A percentile compares a stretch with the other conserved stretches of the same genome.
Conservation (phyloP, 2,797 vertebrate species). For the Ambastaia sidthimunki region DNA sequence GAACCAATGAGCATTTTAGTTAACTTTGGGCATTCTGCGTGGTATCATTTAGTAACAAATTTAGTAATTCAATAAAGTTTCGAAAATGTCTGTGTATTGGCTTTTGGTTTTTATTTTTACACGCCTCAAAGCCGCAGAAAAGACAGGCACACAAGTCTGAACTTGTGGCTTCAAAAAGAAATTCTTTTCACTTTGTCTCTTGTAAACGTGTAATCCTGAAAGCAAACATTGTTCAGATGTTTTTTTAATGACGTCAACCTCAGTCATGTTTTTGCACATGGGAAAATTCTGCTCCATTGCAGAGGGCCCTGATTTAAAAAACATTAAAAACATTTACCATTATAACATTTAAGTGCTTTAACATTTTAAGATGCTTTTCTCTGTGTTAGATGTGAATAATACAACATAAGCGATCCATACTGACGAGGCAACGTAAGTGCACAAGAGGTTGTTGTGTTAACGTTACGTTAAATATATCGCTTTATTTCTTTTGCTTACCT, state of each 20-base stretch:
- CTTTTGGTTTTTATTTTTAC: not conserved
- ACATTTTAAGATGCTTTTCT: too few species aligned
- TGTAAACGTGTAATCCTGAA: slow-evolving; percentile 23
- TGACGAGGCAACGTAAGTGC: not conserved
- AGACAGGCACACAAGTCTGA: slow-evolving; percentile 16
- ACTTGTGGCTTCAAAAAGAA: slow-evolving; percentile 21
- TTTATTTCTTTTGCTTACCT: slow-evolving; percentile 1
- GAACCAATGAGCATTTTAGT: not conserved
- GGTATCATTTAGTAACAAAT: not conserved
- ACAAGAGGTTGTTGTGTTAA: not conserved
- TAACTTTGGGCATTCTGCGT: not conserved
- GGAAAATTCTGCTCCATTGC: slow-evolving; percentile 65
- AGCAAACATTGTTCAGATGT: slow-evolving; percentile 33
- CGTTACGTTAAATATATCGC: not conserved
- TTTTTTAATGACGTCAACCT: slow-evolving; percentile 62
- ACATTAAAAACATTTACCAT: too few species aligned
- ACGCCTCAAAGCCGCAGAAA: not conserved
- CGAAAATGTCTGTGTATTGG: not conserved
- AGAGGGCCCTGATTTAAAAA: slow-evolving; percentile 32
- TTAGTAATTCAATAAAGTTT: not conserved
- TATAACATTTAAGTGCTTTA: too few species aligned
- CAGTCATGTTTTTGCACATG: slow-evolving; percentile 36
- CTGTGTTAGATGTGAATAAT: not conserved
- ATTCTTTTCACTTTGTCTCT: slow-evolving; percentile 4
- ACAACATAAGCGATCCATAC: not conserved